A percentile compares a stretch with the other conserved stretches of the same genome.
Evolutionary conservation across 2,888 invertebrate species (phyloP).

Genomic region (Biston betularia): DNA sequence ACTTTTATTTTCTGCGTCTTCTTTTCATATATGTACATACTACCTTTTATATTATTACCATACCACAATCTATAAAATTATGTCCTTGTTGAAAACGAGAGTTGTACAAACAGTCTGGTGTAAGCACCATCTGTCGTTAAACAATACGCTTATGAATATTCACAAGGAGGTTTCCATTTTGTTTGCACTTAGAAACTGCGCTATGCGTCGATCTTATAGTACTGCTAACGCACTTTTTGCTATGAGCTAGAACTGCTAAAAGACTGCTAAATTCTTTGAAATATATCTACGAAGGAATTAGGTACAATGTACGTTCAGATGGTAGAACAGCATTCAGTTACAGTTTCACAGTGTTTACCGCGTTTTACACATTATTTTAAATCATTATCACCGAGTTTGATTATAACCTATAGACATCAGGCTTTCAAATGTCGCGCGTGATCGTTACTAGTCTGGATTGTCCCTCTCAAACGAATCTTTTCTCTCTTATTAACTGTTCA

Average conservation of each 20-base stretch:
- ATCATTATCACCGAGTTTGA: no score
- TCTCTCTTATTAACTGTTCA: no score
- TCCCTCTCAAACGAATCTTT: no score
- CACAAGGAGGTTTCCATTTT: slow-evolving; percentile 56
- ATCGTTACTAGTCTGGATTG: no score
- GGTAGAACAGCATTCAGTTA: neutral
- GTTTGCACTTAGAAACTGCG: slow-evolving; percentile 40
- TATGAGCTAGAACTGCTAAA: slow-evolving; percentile 18
- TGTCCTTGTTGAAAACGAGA: slow-evolving; percentile 58
- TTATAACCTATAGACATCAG: no score
- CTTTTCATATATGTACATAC: neutral
- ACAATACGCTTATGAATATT: slow-evolving; percentile 62
- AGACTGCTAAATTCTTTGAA: slow-evolving; percentile 28
- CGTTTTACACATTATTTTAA: no score
- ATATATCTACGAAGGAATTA: neutral
- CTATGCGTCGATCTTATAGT: slow-evolving; percentile 20
- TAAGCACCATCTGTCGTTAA: slow-evolving; percentile 49
- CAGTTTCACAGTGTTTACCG: no score
- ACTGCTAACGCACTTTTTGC: slow-evolving; percentile 20
- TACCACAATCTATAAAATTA: slow-evolving; percentile 23
- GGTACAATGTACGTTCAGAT: neutral
- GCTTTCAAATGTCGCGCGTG: no score
- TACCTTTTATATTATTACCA: neutral
- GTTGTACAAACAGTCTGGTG: slow-evolving; percentile 49
- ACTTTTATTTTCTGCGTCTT: no score